Percentiles rank a stretch among this genome's conserved stretches.
Conservation (phyloP, 2,888 invertebrate genomes). For the Limnephilus marmoratus region DNA sequence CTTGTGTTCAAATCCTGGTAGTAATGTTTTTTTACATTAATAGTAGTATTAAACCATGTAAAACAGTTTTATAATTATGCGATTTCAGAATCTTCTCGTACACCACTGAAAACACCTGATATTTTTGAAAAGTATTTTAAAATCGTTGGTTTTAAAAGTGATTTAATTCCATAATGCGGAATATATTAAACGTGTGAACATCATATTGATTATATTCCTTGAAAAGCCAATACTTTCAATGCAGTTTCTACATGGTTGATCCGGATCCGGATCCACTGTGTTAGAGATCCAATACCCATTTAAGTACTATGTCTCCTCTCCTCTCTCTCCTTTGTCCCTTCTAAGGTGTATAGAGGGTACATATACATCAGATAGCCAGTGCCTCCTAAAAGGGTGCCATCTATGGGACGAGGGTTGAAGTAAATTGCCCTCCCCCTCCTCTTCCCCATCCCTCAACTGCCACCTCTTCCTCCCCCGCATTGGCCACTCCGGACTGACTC, state of each 20-base stretch:
- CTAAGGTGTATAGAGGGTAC: slow-evolving; percentile 38
- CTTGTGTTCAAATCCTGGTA: no score
- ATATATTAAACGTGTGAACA: neutral
- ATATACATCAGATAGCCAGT: slow-evolving; percentile 58
- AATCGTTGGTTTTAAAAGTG: neutral
- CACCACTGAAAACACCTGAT: neutral
- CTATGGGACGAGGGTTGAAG: slow-evolving; percentile 72
- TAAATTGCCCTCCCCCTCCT: slow-evolving; percentile 40
- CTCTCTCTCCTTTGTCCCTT: slow-evolving; percentile 35
- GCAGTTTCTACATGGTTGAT: neutral
- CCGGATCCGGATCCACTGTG: neutral
- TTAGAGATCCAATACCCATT: neutral
- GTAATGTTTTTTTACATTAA: no score
- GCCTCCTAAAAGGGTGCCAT: slow-evolving; percentile 67
- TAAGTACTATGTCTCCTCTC: neutral
- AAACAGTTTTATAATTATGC: no score
- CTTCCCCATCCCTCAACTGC: neutral
- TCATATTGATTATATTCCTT: neutral
- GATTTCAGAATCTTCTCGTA: no score
- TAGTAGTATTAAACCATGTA: no score
- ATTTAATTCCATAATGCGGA: neutral
- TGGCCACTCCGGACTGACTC: slow-evolving; percentile 67
- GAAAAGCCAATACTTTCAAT: neutral
- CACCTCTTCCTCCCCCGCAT: slow-evolving; percentile 54
- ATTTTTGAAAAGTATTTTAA: neutral